Conservation (phyloP, 2,113 vertebrate species). For the Morone saxatilis region DNA sequence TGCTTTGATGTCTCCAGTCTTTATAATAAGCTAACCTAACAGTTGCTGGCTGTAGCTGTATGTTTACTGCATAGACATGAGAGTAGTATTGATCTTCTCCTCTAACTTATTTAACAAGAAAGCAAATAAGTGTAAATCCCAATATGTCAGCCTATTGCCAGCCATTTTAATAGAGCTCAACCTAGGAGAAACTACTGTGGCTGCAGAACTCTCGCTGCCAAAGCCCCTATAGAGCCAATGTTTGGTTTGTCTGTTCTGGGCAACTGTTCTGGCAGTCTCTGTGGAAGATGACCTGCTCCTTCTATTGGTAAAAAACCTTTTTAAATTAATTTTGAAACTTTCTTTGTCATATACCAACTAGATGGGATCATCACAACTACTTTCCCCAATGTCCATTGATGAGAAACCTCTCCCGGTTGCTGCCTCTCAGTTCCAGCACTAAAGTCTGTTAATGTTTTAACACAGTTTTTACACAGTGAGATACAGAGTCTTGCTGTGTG, state of each 20-base stretch:
- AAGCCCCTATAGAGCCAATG: no score
- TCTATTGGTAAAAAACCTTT: no score
- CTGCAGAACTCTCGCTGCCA: no score
- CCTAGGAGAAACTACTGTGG: no score
- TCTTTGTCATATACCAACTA: neutral
- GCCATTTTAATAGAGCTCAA: no score
- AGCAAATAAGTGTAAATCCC: neutral
- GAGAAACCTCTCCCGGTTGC: neutral
- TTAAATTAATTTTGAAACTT: neutral
- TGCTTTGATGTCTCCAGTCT: neutral
- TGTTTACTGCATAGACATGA: no score
- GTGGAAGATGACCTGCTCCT: no score
- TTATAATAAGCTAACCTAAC: neutral
- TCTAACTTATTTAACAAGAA: no score
- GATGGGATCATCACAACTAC: neutral
- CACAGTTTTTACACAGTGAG: neutral
- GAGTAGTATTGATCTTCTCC: no score
- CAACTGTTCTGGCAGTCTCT: no score
- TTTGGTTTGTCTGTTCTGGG: no score
- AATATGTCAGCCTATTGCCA: neutral
- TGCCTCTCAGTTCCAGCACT: constrained; percentile 5
- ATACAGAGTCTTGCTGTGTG: neutral
- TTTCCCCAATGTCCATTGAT: neutral
- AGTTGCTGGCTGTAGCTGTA: neutral
- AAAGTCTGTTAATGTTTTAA: neutral